phyloP scores from a whole-genome alignment of 2,113 vertebrate genomes.

The Coptodon rendalli region DNA sequence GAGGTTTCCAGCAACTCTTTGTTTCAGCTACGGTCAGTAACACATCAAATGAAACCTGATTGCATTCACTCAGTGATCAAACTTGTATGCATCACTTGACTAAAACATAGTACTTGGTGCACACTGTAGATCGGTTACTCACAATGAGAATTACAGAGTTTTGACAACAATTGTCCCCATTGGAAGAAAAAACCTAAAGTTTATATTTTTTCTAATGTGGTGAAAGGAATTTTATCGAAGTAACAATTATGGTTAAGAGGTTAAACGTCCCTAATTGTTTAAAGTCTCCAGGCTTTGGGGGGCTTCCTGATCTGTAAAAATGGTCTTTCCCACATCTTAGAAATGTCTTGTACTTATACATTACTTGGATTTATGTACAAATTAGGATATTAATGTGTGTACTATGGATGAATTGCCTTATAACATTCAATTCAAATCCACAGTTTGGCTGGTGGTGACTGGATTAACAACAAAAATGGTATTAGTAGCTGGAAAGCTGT shows the following conservation, averaged over 20 bases:
- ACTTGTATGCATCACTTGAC: background rate
- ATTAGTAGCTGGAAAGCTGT: background rate
- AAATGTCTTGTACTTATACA: background rate
- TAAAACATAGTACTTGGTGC: background rate
- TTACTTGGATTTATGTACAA: fast-evolving
- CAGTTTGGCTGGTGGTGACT: background rate
- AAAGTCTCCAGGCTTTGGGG: fast-evolving
- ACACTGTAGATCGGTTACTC: fast-evolving
- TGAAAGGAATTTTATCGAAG: fast-evolving
- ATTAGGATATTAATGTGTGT: background rate
- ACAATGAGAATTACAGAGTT: background rate
- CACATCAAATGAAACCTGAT: background rate
- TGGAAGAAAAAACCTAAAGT: background rate
- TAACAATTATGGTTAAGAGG: background rate
- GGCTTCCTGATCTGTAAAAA: background rate
- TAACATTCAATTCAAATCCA: background rate
- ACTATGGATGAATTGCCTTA: background rate
- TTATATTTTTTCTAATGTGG: background rate
- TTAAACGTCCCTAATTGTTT: background rate
- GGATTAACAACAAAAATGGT: background rate
- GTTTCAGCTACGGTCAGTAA: background rate
- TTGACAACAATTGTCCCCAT: background rate
- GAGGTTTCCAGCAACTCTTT: background rate
- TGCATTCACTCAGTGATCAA: background rate
- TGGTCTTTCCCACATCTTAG: background rate